A percentile compares a stretch with the other conserved stretches of the same genome.
Conservation (phyloP, 2,797 vertebrate genomes). For the Botia almorhae region DNA sequence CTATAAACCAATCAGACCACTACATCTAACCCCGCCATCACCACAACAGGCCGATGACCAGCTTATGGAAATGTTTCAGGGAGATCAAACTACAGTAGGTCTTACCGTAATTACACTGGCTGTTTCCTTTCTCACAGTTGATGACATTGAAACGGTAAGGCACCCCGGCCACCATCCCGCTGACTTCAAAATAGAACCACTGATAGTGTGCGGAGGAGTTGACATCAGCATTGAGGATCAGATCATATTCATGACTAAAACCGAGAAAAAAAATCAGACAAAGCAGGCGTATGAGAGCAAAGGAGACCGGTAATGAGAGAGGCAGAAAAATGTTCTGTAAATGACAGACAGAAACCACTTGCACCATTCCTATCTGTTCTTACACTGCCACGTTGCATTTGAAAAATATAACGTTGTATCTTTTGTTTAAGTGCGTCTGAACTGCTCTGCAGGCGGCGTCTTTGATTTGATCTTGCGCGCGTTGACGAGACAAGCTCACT, state of each 20-base stretch:
- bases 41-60: not conserved
- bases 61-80: not conserved
- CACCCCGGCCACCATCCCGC: constrained; percentile 76
- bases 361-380: constrained; percentile 34
- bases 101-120: constrained; percentile 94
- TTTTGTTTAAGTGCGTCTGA: constrained; percentile 37
- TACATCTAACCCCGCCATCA: not conserved
- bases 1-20: not conserved
- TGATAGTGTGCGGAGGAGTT: constrained; percentile 85
- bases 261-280: constrained; percentile 13
- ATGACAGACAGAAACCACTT: constrained; percentile 20
- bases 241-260: constrained; percentile 88
- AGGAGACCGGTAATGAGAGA: not conserved
- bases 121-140: constrained; percentile 95
- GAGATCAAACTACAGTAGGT: no score
- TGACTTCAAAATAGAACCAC: constrained; percentile 94
- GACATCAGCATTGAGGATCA: constrained; percentile 86
- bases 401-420: constrained; percentile 20
- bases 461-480: constrained; percentile 46
- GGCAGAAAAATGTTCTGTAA: constrained; percentile 1
- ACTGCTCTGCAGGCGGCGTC: constrained; percentile 26
- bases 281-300: not conserved
- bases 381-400: constrained; percentile 7
- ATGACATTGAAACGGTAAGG: constrained; percentile 91
- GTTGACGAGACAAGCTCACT: constrained; percentile 35